Base-by-base conservation (phyloP, 2,113 vertebrate species). In the Lagopus leucura region DNA sequence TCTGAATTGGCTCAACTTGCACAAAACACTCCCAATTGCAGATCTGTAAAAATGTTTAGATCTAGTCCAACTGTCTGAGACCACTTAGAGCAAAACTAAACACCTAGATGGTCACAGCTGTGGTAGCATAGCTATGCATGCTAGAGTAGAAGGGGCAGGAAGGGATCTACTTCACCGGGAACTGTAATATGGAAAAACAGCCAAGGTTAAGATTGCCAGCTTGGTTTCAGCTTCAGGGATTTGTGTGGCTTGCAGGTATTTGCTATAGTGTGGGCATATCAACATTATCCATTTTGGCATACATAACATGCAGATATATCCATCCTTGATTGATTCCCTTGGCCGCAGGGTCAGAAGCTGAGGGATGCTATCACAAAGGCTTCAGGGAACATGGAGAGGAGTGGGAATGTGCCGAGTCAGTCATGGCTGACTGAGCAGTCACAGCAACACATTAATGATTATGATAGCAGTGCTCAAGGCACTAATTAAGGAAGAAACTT, bases 401-500 rank as follows among this genome's bases (percentile, higher is more conserved):
- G 77, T n/a, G 40, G 50, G 25, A 66, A 67, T 42, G 0, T 42
- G 13, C 70, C 2, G 24, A 52, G 13, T 74, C 67, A 85, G 77
- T 91, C 88, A 92, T 4, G 6, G 87, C 60, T 48, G 81, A 74
- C 74, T 82, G 78, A 93, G 65, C 40, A 92, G 88, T 48, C 80
- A 75, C 85, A 66, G 85, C 10, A 27, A 42, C 34, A 40, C 1
- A 0, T 66, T 78, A 84, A 67, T 82, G 72, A 88, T 93, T 92
- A 87, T 1, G 2, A 50, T 86, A 91, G 32, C 40, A 57, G 40
- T 0, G 1, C 61, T 89, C 92, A 92, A 88, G 67, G 83, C 82
- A 89, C 80, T 93, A 92, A 96, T 95, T 95, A 94, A 86, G 82
- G 92, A 87, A 88, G 89, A 77, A 66, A 86, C 71, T 61, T 71